Conservation (phyloP, 2,797 vertebrate species). For the Dendrocincla tyrannina region DNA sequence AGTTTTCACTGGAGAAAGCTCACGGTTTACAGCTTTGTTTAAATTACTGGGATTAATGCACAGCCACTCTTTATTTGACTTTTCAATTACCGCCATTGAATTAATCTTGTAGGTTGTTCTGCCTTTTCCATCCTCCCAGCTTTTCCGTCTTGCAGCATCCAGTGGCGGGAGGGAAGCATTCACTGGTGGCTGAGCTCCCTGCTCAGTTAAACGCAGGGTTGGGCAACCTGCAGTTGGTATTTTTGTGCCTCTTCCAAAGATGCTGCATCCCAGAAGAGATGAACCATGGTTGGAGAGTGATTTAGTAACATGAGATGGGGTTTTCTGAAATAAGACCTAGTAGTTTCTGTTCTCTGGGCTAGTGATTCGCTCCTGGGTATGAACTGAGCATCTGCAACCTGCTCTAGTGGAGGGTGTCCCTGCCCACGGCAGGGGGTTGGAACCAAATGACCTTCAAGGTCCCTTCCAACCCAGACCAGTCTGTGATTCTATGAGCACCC, state of each 20-base stretch:
- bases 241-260: background rate
- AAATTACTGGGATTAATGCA: constrained; percentile 34
- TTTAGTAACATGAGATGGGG: background rate
- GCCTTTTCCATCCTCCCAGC: constrained; percentile 40
- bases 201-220: background rate
- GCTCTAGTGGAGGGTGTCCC: background rate
- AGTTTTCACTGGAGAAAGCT: constrained; percentile 36
- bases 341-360: background rate
- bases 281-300: background rate
- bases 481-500: background rate
- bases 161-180: background rate
- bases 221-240: background rate
- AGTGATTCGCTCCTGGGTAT: background rate
- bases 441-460: background rate
- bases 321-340: background rate
- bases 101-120: constrained; percentile 25
- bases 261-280: background rate
- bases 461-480: background rate
- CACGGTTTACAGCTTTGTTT: constrained; percentile 48
- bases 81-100: constrained; percentile 42
- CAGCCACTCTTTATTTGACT: constrained; percentile 51
- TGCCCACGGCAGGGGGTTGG: background rate
- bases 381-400: background rate
- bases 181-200: fast-evolving
- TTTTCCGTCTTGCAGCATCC: background rate